A percentile compares a stretch with the other conserved stretches of the same genome.
These are phyloP conservation scores for Beaufortia kweichowensis DNA, from an alignment of 2,113 vertebrate species.

Conservation along the genomic window DNA sequence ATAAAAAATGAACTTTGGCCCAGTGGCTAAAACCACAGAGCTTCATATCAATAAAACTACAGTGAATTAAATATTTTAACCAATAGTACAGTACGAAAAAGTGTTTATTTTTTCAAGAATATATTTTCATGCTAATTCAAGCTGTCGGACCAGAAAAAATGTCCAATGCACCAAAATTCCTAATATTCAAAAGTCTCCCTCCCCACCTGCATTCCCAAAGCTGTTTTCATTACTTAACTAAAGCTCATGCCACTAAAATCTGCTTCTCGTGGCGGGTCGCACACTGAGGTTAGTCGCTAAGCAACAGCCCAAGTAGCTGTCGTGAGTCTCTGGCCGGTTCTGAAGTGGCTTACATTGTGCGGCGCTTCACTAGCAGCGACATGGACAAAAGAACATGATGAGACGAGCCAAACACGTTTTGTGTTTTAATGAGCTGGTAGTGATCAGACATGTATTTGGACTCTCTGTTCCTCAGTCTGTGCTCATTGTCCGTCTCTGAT, in stretches of 20 bases:
- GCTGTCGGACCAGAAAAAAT: too few species aligned
- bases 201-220: conserved; percentile 60
- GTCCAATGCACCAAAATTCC: background rate
- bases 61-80: conserved; percentile 54
- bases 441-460: conserved; percentile 62
- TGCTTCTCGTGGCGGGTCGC: conserved; percentile 55
- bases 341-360: conserved; percentile 66
- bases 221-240: conserved; percentile 63
- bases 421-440: conserved; percentile 63
- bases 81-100: background rate
- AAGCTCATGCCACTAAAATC: conserved; percentile 56
- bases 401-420: conserved; percentile 57
- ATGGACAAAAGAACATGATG: conserved; percentile 60
- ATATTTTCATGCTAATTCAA: too few species aligned
- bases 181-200: conserved; percentile 22
- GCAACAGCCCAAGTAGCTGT: conserved; percentile 71
- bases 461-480: conserved; percentile 49
- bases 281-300: conserved; percentile 65
- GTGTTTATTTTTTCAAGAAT: conserved; percentile 8
- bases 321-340: conserved; percentile 52
- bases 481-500: conserved; percentile 48
- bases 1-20: conserved; percentile 80
- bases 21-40: conserved; percentile 65
- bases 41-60: conserved; percentile 65
- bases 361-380: conserved; percentile 53